Evolutionary conservation across 2,888 invertebrate genomes (phyloP).

Genomic region (Brachypalpus laphriformis): DNA sequence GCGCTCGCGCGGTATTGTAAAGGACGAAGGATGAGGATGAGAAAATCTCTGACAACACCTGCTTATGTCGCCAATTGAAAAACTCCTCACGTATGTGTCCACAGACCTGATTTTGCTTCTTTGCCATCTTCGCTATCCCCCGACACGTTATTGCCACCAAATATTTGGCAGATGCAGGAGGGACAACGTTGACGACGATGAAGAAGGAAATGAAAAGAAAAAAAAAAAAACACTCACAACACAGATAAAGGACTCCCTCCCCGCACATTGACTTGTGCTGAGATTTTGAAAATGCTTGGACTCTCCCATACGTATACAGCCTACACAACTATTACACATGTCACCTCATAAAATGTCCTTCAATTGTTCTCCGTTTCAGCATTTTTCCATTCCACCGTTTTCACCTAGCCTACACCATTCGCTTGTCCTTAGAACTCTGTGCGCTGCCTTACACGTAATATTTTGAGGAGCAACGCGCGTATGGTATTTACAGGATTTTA

Average conservation of each 20-base stretch:
- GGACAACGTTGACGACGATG: conserved; percentile 8
- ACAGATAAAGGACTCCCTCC: conserved; percentile 25
- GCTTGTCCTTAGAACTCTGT: conserved; percentile 6
- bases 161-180: conserved; percentile 51
- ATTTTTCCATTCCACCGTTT: conserved; percentile 25
- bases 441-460: conserved; percentile 1
- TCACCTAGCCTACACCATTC: neutral
- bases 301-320: conserved; percentile 7
- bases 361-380: conserved; percentile 37
- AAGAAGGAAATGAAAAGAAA: neutral
- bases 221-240: neutral
- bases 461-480: conserved; percentile 45
- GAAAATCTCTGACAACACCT: conserved; percentile 70
- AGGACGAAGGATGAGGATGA: neutral
- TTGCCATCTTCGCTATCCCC: neutral
- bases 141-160: conserved; percentile 43
- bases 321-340: conserved; percentile 68
- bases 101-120: conserved; percentile 64
- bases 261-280: conserved; percentile 1
- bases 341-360: conserved; percentile 68
- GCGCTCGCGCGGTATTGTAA: neutral
- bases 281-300: conserved; percentile 47
- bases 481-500: conserved; percentile 68
- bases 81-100: conserved; percentile 67
- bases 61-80: conserved; percentile 72